These are phyloP conservation scores for Lasioglossum marginatum DNA, from an alignment of 2,888 invertebrate species.

Conservation along the genomic window DNA sequence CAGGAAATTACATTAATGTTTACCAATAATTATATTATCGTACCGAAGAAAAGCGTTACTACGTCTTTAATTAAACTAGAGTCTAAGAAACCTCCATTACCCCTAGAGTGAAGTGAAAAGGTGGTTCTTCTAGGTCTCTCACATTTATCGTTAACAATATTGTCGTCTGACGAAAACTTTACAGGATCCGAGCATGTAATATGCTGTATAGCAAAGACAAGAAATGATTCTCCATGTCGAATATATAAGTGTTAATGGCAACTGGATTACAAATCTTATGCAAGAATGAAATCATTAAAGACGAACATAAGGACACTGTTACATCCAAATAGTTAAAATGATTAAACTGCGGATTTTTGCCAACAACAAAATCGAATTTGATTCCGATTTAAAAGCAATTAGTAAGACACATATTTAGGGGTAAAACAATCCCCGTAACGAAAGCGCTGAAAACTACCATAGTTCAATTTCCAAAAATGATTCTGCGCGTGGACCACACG, in stretches of 20 bases:
- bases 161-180: not conserved
- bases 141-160: not conserved
- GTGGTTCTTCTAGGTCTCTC: not conserved
- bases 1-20: not conserved
- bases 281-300: too few relatives aligned
- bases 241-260: too few relatives aligned
- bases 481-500: rapidly evolving
- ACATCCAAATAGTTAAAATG: too few relatives aligned
- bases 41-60: not conserved
- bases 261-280: too few relatives aligned
- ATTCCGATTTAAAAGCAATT: too few relatives aligned
- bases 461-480: not conserved
- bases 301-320: too few relatives aligned
- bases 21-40: not conserved
- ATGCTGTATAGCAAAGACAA: not conserved
- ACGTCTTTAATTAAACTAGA: not conserved
- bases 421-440: too few relatives aligned
- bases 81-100: not conserved
- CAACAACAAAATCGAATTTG: too few relatives aligned
- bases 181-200: not conserved
- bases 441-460: too few relatives aligned
- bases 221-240: too few relatives aligned
- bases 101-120: not conserved
- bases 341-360: too few relatives aligned
- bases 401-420: too few relatives aligned